Evolutionary conservation across 2,888 invertebrate genomes (phyloP).

Genomic region (Drosophila mulleri): DNA sequence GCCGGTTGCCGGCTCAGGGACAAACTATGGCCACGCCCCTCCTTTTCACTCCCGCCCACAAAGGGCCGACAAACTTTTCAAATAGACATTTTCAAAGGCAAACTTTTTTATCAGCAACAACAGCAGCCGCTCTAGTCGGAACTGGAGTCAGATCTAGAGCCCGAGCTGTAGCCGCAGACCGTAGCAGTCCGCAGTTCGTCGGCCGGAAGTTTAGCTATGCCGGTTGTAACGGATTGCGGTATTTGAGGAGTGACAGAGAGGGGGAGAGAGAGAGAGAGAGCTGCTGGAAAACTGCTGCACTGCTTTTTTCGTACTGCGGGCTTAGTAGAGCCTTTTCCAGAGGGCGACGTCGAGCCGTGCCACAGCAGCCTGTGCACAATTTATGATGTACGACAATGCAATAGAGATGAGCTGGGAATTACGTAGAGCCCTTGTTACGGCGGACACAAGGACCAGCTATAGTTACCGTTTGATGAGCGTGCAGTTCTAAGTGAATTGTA

Average conservation of each 20-base stretch:
- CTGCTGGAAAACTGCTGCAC: constrained; percentile 41
- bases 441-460: constrained; percentile 9
- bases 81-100: constrained; percentile 81
- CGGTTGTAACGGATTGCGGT: constrained; percentile 68
- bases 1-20: constrained; percentile 16
- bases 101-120: constrained; percentile 77
- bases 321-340: constrained; percentile 59
- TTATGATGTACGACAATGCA: constrained; percentile 66
- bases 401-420: constrained; percentile 29
- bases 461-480: background rate
- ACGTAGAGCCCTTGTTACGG: background rate
- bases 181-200: constrained; percentile 36
- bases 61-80: constrained; percentile 68
- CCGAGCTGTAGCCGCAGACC: constrained; percentile 52
- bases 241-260: background rate
- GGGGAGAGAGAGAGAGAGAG: background rate
- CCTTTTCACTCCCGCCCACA: constrained; percentile 24
- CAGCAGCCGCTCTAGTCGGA: constrained; percentile 35
- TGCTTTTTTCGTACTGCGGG: constrained; percentile 59
- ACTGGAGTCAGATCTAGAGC: constrained; percentile 4
- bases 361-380: constrained; percentile 72
- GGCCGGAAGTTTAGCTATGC: constrained; percentile 80
- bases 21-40: constrained; percentile 65
- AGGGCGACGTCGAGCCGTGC: constrained; percentile 32
- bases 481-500: background rate